Evolutionary conservation across 1,140 invertebrate genomes (phyloP).

Genomic region (Trypoxylus dichotomus): DNA sequence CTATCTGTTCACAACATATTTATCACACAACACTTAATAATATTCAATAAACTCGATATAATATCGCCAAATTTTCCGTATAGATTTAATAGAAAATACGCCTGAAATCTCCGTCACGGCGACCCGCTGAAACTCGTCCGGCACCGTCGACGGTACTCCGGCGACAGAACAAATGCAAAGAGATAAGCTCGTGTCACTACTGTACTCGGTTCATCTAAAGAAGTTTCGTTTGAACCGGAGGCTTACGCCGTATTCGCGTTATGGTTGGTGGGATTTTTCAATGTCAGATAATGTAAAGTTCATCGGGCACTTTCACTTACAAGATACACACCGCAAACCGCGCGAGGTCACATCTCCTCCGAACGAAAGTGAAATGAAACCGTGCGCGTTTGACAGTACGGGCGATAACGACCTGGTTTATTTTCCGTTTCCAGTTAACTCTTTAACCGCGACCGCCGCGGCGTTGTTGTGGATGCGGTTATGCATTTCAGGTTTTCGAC

Average conservation of each 20-base stretch:
- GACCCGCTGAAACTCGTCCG: conserved; percentile 4
- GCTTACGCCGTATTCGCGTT: background rate
- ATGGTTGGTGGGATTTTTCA: conserved; percentile 24
- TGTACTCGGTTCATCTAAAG: background rate
- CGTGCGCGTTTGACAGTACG: background rate
- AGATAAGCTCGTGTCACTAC: background rate
- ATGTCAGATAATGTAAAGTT: conserved; percentile 28
- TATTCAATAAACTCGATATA: background rate
- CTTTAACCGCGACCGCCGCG: background rate
- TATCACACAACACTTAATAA: background rate
- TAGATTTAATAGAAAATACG: background rate
- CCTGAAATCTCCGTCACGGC: background rate
- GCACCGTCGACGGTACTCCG: conserved; percentile 6
- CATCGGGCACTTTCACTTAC: conserved; percentile 31
- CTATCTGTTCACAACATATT: too few species aligned
- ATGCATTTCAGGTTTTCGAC: background rate
- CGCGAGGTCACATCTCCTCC: conserved; percentile 29
- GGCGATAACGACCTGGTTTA: conserved; percentile 1
- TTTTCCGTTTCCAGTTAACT: conserved; percentile 17
- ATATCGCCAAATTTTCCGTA: too few species aligned
- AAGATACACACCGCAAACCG: background rate
- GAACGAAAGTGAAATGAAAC: conserved; percentile 31
- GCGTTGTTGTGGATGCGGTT: background rate
- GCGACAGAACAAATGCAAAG: background rate
- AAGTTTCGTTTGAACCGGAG: background rate